Evolutionary conservation across 2,113 vertebrate genomes (phyloP), one percentile per base, ranked within the genome.

Genomic region (Uria aalge): DNA sequence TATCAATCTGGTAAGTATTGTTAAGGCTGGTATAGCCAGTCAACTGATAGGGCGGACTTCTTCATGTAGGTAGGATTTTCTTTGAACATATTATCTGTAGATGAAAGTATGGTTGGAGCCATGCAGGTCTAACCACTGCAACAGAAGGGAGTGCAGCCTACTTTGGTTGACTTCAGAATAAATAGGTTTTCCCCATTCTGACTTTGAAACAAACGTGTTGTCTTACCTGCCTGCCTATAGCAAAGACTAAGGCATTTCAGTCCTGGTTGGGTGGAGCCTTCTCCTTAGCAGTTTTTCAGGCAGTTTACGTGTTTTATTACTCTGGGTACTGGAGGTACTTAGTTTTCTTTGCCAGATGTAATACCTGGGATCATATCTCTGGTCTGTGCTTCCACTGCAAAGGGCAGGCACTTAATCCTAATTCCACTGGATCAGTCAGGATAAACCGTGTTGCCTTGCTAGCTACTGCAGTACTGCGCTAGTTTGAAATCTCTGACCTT

Each of bases 141-240:
- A 18, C 0, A 71, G 10, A 63, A 87, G 2, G 4, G 5, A 81
- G 4, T 1, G 2, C 26, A 78, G 3, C 1, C 14, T 53, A 3
- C 47, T 74, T 2, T 24, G 5, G 0, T 7, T 32, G 12, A 59
- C 27, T 87, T 77, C 6, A 38, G 52, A 80, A 53, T 48, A 73
- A 76, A 40, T 1, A 62, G 8, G 1, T 52, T 96, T 95, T 50
- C 24, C 11, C 8, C 1, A 8, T 71, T 80, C 41, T 84, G 40
- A 79, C 11, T 64, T 60, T 68, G 79, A 88, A 67, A 83, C 2
- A 26, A 32, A 41, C 72, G 2, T 40, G 4, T 21, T 60, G 20
- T 4, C 15, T 72, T 75, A 40, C 30, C n/a, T 73, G 4, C 14
- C 23, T 56, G 6, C 12, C 5, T 62, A 9, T 20, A 63, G 30